Percentiles rank a stretch among this genome's conserved stretches.
Evolutionary conservation across 1,140 invertebrate genomes (phyloP).

Genomic region (Bicyclus anynana): DNA sequence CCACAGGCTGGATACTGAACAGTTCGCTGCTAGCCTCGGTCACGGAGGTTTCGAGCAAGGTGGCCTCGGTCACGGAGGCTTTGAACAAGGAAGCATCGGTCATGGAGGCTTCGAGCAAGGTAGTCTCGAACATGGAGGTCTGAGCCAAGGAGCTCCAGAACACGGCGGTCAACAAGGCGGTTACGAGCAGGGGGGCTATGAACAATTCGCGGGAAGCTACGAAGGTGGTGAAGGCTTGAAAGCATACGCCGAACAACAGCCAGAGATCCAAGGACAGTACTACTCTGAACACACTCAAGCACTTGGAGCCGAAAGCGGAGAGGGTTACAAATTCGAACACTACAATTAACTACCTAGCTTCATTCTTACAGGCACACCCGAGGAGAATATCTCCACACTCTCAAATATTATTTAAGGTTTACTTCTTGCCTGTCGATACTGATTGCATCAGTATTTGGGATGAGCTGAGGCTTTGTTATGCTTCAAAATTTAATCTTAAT

Average conservation of each 20-base stretch:
- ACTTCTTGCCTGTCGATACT: slow-evolving; percentile 58
- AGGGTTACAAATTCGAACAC: slow-evolving; percentile 59
- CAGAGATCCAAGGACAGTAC: slow-evolving; percentile 47
- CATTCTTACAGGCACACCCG: slow-evolving; percentile 35
- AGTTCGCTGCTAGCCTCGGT: slow-evolving; percentile 59
- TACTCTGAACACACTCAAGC: slow-evolving; percentile 50
- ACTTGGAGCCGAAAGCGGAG: slow-evolving; percentile 47
- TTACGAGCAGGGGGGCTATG: slow-evolving; percentile 33
- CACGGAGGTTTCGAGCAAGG: slow-evolving; percentile 48
- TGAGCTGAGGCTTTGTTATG: slow-evolving; percentile 34
- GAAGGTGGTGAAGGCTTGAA: slow-evolving; percentile 60
- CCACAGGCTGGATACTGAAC: slow-evolving; percentile 76
- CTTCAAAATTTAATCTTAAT: slow-evolving; percentile 37
- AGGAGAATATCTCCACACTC: slow-evolving; percentile 34
- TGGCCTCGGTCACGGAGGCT: slow-evolving; percentile 37
- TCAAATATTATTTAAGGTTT: slow-evolving; percentile 45
- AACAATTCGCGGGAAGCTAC: slow-evolving; percentile 48
- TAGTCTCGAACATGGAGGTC: slow-evolving; percentile 28
- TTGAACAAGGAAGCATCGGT: slow-evolving; percentile 17
- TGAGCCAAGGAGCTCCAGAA: slow-evolving; percentile 34
- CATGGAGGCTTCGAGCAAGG: slow-evolving; percentile 7
- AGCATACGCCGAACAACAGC: slow-evolving; percentile 50
- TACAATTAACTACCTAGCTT: slow-evolving; percentile 48
- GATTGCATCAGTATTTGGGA: slow-evolving; percentile 34
- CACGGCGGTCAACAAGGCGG: slow-evolving; percentile 36